phyloP scores from a whole-genome alignment of 2,113 vertebrate species.

The Eidolon helvum region DNA sequence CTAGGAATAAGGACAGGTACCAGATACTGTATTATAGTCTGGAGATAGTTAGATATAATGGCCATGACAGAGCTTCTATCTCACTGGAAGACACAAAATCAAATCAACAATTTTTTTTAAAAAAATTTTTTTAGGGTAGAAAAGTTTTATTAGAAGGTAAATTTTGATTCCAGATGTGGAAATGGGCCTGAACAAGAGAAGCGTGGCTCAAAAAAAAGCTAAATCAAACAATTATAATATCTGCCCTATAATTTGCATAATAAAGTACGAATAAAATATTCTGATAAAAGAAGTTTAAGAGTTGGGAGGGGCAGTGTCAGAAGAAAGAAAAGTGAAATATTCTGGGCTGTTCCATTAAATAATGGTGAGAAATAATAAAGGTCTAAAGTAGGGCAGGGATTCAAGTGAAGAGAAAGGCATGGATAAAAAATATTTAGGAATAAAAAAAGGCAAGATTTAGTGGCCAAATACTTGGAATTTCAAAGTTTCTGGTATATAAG shows the following conservation, averaged over 20 bases:
- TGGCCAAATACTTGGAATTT: background rate
- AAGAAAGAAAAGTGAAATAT: background rate
- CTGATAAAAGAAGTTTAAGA: background rate
- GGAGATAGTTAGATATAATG: background rate
- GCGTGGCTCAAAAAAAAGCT: too few species aligned
- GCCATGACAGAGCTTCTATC: background rate
- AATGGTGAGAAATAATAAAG: background rate
- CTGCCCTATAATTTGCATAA: background rate
- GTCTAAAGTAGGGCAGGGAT: background rate
- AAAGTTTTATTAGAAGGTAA: too few species aligned
- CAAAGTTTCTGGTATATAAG: background rate
- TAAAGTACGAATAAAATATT: slow-evolving; percentile 10
- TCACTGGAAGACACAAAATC: background rate
- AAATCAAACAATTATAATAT: background rate
- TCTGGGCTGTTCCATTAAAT: background rate
- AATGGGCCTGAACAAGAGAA: too few species aligned
- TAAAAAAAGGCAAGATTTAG: background rate
- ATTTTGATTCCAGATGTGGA: too few species aligned
- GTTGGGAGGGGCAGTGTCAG: background rate
- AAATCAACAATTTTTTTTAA: background rate
- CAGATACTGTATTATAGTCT: background rate
- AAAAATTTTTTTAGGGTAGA: too few species aligned
- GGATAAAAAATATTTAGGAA: background rate
- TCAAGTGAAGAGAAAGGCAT: background rate
- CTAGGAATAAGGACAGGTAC: background rate